phyloP scores from a whole-genome alignment of 1,140 invertebrate species.

The Polyergus mexicanus region DNA sequence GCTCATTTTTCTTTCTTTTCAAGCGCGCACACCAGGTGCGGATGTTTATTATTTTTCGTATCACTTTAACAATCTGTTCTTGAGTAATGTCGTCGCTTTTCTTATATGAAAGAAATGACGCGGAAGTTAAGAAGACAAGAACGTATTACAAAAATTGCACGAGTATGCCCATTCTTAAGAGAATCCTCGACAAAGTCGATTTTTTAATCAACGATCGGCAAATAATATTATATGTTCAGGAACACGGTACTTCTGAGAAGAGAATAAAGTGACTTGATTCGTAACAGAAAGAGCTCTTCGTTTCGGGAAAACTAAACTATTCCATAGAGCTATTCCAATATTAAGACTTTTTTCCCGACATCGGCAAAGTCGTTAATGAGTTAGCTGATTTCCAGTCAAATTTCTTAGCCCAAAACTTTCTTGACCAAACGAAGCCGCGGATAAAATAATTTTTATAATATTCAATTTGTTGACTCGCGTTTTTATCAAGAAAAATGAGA shows the following conservation, averaged over 20 bases:
- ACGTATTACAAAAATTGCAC: not conserved
- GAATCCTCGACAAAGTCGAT: not conserved
- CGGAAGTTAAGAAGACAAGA: not conserved
- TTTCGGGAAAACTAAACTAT: constrained; percentile 14
- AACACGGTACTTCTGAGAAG: not conserved
- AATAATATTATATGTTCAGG: not conserved
- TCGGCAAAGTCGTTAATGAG: constrained; percentile 41
- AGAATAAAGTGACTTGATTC: constrained; percentile 20
- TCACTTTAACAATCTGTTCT: not conserved
- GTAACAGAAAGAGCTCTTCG: not conserved
- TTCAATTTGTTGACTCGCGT: constrained; percentile 36
- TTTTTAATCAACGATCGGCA: not conserved
- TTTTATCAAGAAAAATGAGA: constrained; percentile 30
- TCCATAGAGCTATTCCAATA: too few species aligned
- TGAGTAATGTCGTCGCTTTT: not conserved
- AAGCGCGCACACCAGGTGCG: not conserved
- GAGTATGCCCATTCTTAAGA: not conserved
- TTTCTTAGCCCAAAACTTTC: constrained; percentile 33
- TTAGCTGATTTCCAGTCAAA: constrained; percentile 41
- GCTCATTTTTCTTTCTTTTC: constrained; percentile 2
- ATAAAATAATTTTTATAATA: constrained; percentile 34
- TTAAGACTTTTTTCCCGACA: constrained; percentile 33
- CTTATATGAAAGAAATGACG: not conserved
- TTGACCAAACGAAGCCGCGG: constrained; percentile 5
- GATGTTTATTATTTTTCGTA: not conserved